These are phyloP conservation scores for Zosterops japonicus DNA, from an alignment of 2,113 vertebrate species.

Conservation along the genomic window DNA sequence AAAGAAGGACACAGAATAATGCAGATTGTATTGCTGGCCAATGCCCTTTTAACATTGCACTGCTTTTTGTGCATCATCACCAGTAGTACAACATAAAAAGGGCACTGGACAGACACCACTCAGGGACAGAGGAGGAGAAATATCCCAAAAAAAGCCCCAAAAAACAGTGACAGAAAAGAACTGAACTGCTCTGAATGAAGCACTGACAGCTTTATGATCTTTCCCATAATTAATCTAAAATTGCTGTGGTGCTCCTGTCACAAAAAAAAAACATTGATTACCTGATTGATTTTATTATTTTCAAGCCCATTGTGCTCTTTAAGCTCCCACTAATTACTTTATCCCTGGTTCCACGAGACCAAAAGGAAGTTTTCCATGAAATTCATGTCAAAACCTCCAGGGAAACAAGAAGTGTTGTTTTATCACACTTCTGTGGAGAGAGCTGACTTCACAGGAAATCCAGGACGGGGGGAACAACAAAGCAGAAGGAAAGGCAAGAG, in stretches of 20 bases:
- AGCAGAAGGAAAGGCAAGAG: neutral
- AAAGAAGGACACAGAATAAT: neutral
- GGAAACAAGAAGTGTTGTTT: neutral
- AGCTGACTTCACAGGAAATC: slow-evolving; percentile 12
- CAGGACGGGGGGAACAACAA: slow-evolving; percentile 7
- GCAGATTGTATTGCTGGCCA: slow-evolving; percentile 74
- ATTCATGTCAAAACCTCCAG: neutral
- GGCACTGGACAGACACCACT: slow-evolving; percentile 77
- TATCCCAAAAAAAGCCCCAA: neutral
- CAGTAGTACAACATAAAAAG: slow-evolving; percentile 87
- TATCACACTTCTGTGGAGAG: neutral
- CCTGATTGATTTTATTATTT: neutral
- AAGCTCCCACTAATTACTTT: neutral
- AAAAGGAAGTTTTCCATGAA: neutral
- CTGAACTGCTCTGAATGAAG: neutral
- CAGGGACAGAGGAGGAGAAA: neutral
- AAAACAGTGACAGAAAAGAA: neutral
- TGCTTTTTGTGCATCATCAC: slow-evolving; percentile 79
- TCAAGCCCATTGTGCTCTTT: neutral
- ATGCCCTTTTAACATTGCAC: slow-evolving; percentile 88
- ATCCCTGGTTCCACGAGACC: neutral
- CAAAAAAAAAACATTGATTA: neutral
- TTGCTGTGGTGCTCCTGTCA: neutral
- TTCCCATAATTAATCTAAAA: neutral
- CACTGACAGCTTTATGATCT: neutral